These are phyloP conservation scores for Pelusios castaneus DNA, from an alignment of 2,113 vertebrate genomes.

Conservation along the genomic window DNA sequence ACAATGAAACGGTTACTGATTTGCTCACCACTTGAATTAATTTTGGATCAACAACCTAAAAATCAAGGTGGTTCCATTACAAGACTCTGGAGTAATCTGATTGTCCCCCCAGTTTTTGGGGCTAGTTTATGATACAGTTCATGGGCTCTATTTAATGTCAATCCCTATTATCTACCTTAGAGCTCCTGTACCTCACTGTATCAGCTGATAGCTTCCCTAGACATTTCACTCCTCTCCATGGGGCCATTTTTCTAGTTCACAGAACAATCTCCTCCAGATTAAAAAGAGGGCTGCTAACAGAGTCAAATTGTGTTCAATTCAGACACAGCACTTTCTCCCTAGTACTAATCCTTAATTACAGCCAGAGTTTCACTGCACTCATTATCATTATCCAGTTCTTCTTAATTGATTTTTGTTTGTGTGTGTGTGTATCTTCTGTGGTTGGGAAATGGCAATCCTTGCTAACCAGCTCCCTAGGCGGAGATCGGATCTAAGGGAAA, in stretches of 20 bases:
- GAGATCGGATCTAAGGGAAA: neutral
- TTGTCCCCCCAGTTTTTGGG: neutral
- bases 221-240: neutral
- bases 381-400: fast-evolving
- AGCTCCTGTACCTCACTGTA: neutral
- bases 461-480: neutral
- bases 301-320: neutral
- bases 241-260: neutral
- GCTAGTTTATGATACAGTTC: neutral
- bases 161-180: neutral
- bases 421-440: neutral
- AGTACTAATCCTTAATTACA: fast-evolving
- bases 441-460: neutral
- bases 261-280: neutral
- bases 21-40: neutral
- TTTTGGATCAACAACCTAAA: neutral
- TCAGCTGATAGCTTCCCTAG: neutral
- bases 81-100: neutral
- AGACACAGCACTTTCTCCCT: neutral
- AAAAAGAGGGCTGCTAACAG: neutral
- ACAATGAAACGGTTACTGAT: neutral
- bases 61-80: neutral
- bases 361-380: neutral
- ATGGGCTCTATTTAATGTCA: neutral
- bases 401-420: neutral